Conservation (phyloP, 1,140 invertebrate genomes). For the Caenorhabditis latens region DNA sequence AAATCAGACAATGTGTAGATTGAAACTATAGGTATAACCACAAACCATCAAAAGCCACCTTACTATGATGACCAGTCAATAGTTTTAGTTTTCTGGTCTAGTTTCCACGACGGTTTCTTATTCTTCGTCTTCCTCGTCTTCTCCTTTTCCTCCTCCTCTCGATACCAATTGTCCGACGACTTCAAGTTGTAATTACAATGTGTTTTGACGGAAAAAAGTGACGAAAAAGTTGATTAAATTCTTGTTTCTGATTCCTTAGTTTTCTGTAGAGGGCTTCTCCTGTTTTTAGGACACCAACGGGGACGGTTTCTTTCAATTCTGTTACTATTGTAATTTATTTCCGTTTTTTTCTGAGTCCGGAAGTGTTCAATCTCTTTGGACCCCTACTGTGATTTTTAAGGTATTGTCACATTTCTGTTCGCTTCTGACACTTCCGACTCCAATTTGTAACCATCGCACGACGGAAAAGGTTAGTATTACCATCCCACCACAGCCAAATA, state of each 20-base stretch:
- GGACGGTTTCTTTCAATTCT: not conserved
- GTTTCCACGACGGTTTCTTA: not conserved
- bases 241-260: slow-evolving; percentile 27
- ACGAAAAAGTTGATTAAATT: slow-evolving; percentile 52
- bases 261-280: not conserved
- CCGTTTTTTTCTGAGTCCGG: too few relatives aligned
- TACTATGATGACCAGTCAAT: slow-evolving; percentile 40
- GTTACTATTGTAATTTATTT: not conserved
- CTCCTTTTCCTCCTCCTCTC: not conserved
- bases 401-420: not conserved
- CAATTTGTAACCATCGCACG: not conserved
- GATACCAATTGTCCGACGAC: slow-evolving; percentile 39
- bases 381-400: not conserved
- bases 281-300: not conserved
- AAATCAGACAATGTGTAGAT: too few relatives aligned
- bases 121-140: not conserved
- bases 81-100: slow-evolving; percentile 35
- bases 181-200: slow-evolving; percentile 53
- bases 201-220: slow-evolving; percentile 49
- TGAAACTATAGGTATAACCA: not conserved
- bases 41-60: not conserved
- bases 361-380: too few relatives aligned
- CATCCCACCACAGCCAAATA: too few relatives aligned
- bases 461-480: not conserved
- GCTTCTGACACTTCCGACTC: not conserved